Evolutionary conservation across 2,113 vertebrate species (phyloP), one percentile per base, ranked within the genome.

Genomic region (Triplophysa dalaica): DNA sequence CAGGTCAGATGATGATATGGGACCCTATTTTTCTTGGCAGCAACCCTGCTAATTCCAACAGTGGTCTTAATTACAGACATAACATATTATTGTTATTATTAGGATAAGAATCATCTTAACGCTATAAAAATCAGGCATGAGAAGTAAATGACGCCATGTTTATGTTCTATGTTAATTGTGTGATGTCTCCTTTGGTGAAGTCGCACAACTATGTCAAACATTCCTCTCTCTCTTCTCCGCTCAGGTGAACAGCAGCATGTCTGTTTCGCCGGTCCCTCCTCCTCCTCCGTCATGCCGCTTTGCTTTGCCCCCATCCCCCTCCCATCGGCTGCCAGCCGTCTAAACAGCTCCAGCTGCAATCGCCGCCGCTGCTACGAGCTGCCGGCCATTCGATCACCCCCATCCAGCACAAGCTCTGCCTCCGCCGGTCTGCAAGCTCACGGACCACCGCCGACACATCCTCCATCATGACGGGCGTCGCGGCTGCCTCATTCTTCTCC

Each of bases 401-500:
- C 85, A 84, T 84, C 85, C 86, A 85, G 90, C 86, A 61, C 81
- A 50, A 16, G 61, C 64, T 65, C 65, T 88, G 50, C 85, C 91
- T 90, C 89, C 92, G 84, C 90, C 89, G 90, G 80, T 90, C 90
- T 89, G 87, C 87, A 83, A 85, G 85, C 87, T 84, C 75, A 84
- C 84, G 87, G 86, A 89, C 85, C 84, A 88, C 89, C 89, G 89
- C 88, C 62, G 52, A 65, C 45, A 65, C 62, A 54, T 29, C n/a
- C 79, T 29, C n/a, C 79, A 95, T 91, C 93, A 98, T 97, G 96
- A 96, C 95, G 92, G 94, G 94, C 91, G 95, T 97, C 92, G 96
- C 96, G 89, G 96, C 96, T 88, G 95, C 95, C 90, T 98, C 96
- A 88, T 97, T 98, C 93, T 98, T 98, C 88, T 97, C 96, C 90